These are phyloP conservation scores for Macrochelys suwanniensis DNA, from an alignment of 2,797 vertebrate species.

Conservation along the genomic window DNA sequence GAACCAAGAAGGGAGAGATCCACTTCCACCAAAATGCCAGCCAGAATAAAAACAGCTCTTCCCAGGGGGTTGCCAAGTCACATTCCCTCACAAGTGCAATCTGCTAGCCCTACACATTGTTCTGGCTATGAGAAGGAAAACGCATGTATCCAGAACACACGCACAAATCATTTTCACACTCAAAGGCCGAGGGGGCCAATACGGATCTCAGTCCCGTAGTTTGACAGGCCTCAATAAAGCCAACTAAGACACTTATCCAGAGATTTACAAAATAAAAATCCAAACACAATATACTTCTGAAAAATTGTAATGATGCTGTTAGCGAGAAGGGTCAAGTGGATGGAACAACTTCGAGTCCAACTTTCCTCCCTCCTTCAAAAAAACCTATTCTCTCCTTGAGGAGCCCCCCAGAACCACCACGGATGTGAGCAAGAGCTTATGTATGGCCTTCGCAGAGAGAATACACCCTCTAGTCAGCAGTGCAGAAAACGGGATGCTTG, in stretches of 20 bases:
- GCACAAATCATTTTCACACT: not conserved
- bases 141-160: slow-evolving; percentile 28
- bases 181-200: not conserved
- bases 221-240: not conserved
- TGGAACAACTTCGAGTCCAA: not conserved
- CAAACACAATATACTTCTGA: not conserved
- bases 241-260: not conserved
- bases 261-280: not conserved
- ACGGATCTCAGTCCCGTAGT: not conserved
- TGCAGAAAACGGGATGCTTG: slow-evolving; percentile 11
- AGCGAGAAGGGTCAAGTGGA: not conserved
- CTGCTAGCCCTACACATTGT: not conserved
- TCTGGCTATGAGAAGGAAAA: slow-evolving; percentile 24
- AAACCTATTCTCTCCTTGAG: not conserved
- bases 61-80: not conserved
- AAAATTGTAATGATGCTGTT: not conserved
- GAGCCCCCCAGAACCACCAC: not conserved
- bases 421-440: slow-evolving; percentile 52
- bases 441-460: slow-evolving; percentile 48
- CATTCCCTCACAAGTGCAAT: not conserved
- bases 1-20: not conserved
- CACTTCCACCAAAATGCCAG: not conserved
- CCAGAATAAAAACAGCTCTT: not conserved
- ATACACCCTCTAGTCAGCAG: slow-evolving; percentile 21
- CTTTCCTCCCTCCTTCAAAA: not conserved